Percentiles rank a stretch among this genome's conserved stretches.
Evolutionary conservation across 1,140 invertebrate genomes (phyloP).

Genomic region (Bombus fervidus): DNA sequence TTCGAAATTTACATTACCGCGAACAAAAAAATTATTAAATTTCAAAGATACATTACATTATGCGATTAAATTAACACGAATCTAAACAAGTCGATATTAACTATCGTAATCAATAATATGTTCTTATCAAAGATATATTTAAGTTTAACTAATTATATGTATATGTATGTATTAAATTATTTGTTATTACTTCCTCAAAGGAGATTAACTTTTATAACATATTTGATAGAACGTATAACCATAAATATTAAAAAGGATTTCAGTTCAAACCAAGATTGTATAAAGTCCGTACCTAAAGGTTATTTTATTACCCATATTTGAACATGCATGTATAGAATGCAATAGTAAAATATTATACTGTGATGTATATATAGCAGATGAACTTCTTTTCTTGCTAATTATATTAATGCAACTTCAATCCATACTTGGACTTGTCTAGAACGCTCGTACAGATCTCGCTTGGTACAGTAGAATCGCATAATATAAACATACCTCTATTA

Average conservation of each 20-base stretch:
- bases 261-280: background rate
- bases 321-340: conserved; percentile 26
- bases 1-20: conserved; percentile 53
- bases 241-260: background rate
- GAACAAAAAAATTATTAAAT: conserved; percentile 8
- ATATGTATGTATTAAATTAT: background rate
- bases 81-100: conserved; percentile 48
- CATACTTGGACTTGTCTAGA: conserved; percentile 50
- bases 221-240: background rate
- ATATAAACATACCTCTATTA: conserved; percentile 67
- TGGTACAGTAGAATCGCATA: conserved; percentile 62
- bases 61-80: conserved; percentile 55
- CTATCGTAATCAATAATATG: background rate
- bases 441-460: conserved; percentile 19
- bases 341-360: background rate
- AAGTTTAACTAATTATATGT: background rate
- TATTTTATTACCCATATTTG: background rate
- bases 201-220: background rate
- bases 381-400: background rate
- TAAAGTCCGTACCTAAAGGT: background rate
- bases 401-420: conserved; percentile 2
- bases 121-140: background rate
- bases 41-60: conserved; percentile 62
- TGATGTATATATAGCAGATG: background rate
- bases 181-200: background rate